phyloP scores from a whole-genome alignment of 2,888 invertebrate species.

The Gonocerus acuteangulatus region DNA sequence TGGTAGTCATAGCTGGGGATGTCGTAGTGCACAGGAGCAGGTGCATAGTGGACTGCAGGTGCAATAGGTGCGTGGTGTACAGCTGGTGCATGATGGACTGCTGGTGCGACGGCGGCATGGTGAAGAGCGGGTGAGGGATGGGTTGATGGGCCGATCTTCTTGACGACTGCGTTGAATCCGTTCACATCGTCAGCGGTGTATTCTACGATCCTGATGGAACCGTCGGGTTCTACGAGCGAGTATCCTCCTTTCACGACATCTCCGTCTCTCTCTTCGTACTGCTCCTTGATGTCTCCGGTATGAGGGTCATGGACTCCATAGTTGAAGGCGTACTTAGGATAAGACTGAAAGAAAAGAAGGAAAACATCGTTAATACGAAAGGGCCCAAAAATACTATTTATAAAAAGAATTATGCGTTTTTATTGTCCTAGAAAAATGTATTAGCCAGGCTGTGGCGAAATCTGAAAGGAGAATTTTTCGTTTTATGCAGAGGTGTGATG shows the following conservation, averaged over 20 bases:
- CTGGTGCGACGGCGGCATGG: neutral
- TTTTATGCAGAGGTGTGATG: too few species aligned
- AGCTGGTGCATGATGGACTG: neutral
- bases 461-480: too few species aligned
- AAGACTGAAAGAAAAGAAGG: conserved; percentile 47
- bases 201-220: conserved; percentile 33
- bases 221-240: conserved; percentile 34
- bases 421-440: too few species aligned
- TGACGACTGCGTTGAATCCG: conserved; percentile 35
- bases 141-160: conserved; percentile 35
- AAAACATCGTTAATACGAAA: neutral
- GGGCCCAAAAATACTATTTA: neutral
- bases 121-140: conserved; percentile 24
- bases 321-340: conserved; percentile 55
- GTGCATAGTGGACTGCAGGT: conserved; percentile 17
- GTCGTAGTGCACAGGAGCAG: conserved; percentile 16
- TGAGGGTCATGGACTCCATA: conserved; percentile 55
- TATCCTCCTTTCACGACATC: conserved; percentile 41
- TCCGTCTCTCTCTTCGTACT: conserved; percentile 52
- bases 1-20: conserved; percentile 21
- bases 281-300: conserved; percentile 53
- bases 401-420: neutral
- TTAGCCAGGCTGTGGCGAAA: too few species aligned
- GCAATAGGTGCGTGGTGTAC: conserved; percentile 12
- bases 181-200: conserved; percentile 36